Base-by-base conservation (phyloP, 2,113 vertebrate species). In the Paradoxurus hermaphroditus region DNA sequence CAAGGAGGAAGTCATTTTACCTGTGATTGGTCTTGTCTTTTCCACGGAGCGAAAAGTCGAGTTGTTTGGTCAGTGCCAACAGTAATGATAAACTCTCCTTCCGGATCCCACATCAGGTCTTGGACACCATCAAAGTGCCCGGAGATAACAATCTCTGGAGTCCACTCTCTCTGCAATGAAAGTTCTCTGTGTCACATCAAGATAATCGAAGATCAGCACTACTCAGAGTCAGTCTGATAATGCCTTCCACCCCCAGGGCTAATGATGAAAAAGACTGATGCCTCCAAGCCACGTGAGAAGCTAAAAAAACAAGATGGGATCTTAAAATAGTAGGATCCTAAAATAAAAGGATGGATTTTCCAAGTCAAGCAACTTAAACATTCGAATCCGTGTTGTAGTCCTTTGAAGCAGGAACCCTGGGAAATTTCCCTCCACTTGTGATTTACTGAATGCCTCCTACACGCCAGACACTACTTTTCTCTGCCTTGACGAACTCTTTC, bases 41-140 rank as follows among this genome's bases (percentile, higher is more conserved):
- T 99, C 99, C 99, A 99, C 0, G 99, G 99, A 95, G 99, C 99
- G 44, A 99, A 99, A 91, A 99, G 99, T 95, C 99, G 99, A 62
- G 99, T 99, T 83, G 99, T 99, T 99, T 99, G 99, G 98, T 99
- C 99, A n/a, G 99, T 99, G 79, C 99, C 98, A 94, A 99, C 99
- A 27, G 99, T 99, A 81, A 99, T 97, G 59, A 99, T 98, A 98
- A 99, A 99, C 72, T 99, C 99, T 87, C 99, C 99, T 95, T 99
- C 99, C 36, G 99, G 99, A 97, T 99, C 99, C 99, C 99, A 99
- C 96, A 98, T 98, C 62, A 99, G 98, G 98, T 99, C 99, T 91
- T 99, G 99, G 72, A 99, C 99, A 62, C 99, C 99, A 91, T 98
- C 98, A 97, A 99, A 99, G 98, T 99, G 99, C 92, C 99, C 99